Conservation (phyloP, 1,140 invertebrate genomes). For the Phymastichus coffea region DNA sequence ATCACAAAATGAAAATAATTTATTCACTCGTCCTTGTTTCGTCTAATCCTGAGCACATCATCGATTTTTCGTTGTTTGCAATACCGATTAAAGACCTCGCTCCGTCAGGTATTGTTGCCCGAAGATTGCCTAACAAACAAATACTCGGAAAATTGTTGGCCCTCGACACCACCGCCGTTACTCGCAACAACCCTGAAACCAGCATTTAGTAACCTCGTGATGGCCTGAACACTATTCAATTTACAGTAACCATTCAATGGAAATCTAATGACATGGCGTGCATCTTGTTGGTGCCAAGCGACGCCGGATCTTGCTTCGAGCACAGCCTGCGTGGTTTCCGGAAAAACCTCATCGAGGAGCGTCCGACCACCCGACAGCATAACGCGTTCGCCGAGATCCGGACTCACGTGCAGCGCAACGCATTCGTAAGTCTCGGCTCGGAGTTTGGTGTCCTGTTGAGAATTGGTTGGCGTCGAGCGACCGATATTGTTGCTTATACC, state of each 20-base stretch:
- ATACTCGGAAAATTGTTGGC: conserved; percentile 91
- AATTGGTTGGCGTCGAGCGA: conserved; percentile 17
- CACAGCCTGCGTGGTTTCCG: conserved; percentile 81
- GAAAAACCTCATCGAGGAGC: conserved; percentile 82
- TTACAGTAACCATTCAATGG: conserved; percentile 92
- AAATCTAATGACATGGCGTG: conserved; percentile 83
- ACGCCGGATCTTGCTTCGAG: conserved; percentile 79
- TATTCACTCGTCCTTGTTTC: no score
- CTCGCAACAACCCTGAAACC: conserved; percentile 81
- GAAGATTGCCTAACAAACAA: conserved; percentile 71
- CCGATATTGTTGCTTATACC: conserved; percentile 10
- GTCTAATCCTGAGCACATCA: not conserved
- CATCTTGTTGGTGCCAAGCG: conserved; percentile 82
- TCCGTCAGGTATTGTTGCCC: conserved; percentile 41
- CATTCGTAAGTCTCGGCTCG: conserved; percentile 71
- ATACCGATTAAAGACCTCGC: not conserved
- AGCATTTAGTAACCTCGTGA: conserved; percentile 82
- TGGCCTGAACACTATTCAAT: conserved; percentile 86
- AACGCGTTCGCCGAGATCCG: conserved; percentile 84
- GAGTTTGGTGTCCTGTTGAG: conserved; percentile 30
- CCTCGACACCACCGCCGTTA: conserved; percentile 85
- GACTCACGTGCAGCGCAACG: conserved; percentile 83
- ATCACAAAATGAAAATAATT: no score
- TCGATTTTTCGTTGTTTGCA: not conserved
- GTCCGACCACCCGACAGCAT: conserved; percentile 80